Percentiles rank a stretch among this genome's conserved stretches.
These are phyloP conservation scores for Salticus scenicus DNA, from an alignment of 2,888 invertebrate genomes.

Conservation along the genomic window DNA sequence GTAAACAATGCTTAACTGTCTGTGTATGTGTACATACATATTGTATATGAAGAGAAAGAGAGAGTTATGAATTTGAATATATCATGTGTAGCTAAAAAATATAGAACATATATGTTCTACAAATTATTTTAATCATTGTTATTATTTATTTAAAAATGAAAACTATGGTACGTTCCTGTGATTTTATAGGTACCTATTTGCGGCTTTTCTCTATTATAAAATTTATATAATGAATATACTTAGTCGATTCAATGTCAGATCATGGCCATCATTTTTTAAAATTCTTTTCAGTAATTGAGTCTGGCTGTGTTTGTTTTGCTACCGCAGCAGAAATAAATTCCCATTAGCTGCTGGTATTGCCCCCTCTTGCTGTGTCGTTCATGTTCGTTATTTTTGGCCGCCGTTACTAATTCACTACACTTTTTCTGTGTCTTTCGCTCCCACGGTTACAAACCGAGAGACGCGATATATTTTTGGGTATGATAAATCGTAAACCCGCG, in stretches of 20 bases:
- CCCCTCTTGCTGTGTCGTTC: slow-evolving; percentile 15
- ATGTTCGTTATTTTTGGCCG: slow-evolving; percentile 65
- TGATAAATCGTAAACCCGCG: slow-evolving; percentile 55
- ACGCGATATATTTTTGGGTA: slow-evolving; percentile 55
- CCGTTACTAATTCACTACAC: slow-evolving; percentile 58
- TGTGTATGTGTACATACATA: too few relatives aligned
- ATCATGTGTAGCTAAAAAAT: too few relatives aligned
- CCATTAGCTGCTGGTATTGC: slow-evolving; percentile 59
- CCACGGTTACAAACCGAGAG: slow-evolving; percentile 39
- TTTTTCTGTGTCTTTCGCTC: slow-evolving; percentile 23
- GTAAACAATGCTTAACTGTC: too few relatives aligned
- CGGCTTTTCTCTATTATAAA: neutral
- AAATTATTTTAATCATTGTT: too few relatives aligned
- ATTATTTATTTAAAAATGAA: too few relatives aligned
- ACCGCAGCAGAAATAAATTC: slow-evolving; percentile 62
- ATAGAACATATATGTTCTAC: too few relatives aligned
- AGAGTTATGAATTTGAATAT: too few relatives aligned
- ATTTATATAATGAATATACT: neutral
- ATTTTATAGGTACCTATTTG: too few relatives aligned
- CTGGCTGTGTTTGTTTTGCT: slow-evolving; percentile 60
- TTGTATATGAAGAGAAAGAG: too few relatives aligned
- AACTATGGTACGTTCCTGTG: too few relatives aligned
- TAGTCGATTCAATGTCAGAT: neutral
- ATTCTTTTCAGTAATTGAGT: slow-evolving; percentile 48
- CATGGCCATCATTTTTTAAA: slow-evolving; percentile 23